phyloP scores from a whole-genome alignment of 2,113 vertebrate species.

The Ictalurus punctatus region DNA sequence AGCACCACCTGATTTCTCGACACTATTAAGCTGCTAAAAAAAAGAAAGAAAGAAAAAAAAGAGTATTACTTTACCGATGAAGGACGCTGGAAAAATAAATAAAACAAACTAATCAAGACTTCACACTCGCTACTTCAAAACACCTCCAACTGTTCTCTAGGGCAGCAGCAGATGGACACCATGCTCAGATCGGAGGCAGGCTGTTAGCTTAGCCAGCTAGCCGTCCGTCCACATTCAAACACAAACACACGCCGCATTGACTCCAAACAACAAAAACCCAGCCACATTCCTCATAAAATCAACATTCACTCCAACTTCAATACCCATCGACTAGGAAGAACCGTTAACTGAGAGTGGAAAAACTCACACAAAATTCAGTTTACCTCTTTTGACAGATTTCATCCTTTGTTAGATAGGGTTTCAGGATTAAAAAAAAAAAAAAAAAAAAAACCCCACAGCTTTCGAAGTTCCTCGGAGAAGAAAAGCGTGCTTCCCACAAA shows the following conservation, averaged over 20 bases:
- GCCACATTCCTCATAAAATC: slow-evolving; percentile 60
- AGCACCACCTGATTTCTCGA: not conserved
- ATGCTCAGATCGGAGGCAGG: slow-evolving; percentile 69
- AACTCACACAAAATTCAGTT: slow-evolving; percentile 25
- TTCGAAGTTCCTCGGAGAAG: slow-evolving; percentile 66
- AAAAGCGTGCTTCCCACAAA: slow-evolving; percentile 67
- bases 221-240: slow-evolving; percentile 71
- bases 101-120: not conserved
- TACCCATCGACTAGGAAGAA: not conserved
- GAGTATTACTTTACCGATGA: not conserved
- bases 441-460: slow-evolving; percentile 63
- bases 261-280: slow-evolving; percentile 55
- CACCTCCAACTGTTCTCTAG: slow-evolving; percentile 53
- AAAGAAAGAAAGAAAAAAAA: too few species aligned
- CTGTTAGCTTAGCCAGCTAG: slow-evolving; percentile 68
- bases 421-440: slow-evolving; percentile 18
- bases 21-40: not conserved
- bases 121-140: slow-evolving; percentile 48
- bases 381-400: slow-evolving; percentile 79
- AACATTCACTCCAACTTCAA: slow-evolving; percentile 40
- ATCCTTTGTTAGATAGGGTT: slow-evolving; percentile 74
- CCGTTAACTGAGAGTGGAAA: not conserved
- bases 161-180: slow-evolving; percentile 75
- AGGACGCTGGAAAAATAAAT: not conserved
- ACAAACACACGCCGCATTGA: slow-evolving; percentile 68